Evolutionary conservation across 2,888 invertebrate genomes (phyloP), one percentile per base, ranked within the genome.

Genomic region (Rhorus exstirpatorius): DNA sequence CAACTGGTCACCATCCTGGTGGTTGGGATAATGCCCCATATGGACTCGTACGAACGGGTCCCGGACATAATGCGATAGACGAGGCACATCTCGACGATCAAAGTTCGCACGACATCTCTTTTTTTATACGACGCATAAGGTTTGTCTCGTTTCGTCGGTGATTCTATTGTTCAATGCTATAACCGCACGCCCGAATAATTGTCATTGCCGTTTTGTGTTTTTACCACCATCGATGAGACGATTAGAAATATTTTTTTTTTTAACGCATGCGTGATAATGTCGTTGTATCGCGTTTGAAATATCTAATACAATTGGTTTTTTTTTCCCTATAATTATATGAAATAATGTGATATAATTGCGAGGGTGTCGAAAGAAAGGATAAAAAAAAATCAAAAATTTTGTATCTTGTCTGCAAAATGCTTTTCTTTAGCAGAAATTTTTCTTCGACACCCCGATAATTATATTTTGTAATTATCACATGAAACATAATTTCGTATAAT

Each of bases 71-170:
- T 38, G 21, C 19, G 41, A 46, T 8, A 17, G 41, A 41, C 8
- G 53, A 14, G 51, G n/a, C 24, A 44, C 31, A 26, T 38, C 26
- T 41, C 70, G 44, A 10, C 31, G 61, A 70, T 70, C 46, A 77
- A 61, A 35, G 12, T 70, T 70, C 12, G 51, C 19, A 31, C 26
- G 53, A 31, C 60, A 55, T 35, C 75, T 70, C 68, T 67, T 67
- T 51, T 3, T 1, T 68, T 38, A 7, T 53, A 68, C 38, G 3
- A 41, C 31, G 35, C 71, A 63, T 53, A 38, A 71, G 81, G 81
- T 81, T 76, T 71, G 76, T 81, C 58, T 61, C 67, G 67, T 60
- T 76, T 55, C 44, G 65, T 68, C 51, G 77, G 2, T 38, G 67
- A 60, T 68, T 41, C 17, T 70, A n/a, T 71, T 61, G 51, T 53